Percentiles rank a stretch among this genome's conserved stretches.
These are phyloP conservation scores for Folsomia candida DNA, from an alignment of 2,888 invertebrate species.

Conservation along the genomic window DNA sequence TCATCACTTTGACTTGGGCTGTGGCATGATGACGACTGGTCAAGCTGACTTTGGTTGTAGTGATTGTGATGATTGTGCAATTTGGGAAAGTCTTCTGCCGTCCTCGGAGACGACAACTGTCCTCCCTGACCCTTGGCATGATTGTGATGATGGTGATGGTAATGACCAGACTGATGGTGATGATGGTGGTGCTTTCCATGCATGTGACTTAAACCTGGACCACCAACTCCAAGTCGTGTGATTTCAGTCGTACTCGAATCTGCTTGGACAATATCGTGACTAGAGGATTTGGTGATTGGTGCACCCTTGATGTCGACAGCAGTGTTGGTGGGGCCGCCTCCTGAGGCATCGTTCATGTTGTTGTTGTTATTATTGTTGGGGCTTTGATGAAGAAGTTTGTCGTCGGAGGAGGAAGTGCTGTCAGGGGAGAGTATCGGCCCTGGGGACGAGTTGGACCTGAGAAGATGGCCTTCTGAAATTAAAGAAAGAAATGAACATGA, in stretches of 20 bases:
- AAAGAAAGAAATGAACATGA: not conserved
- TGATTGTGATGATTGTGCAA: slow-evolving; percentile 22
- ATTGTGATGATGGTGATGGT: slow-evolving; percentile 1
- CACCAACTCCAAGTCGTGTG: not conserved
- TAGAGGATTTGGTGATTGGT: not conserved
- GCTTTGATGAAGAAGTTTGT: slow-evolving; percentile 27
- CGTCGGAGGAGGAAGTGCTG: slow-evolving; percentile 46
- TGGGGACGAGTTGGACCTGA: slow-evolving; percentile 24
- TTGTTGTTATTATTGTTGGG: slow-evolving; percentile 15
- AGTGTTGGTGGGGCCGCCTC: not conserved
- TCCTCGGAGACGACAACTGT: not conserved
- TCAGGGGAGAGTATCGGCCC: slow-evolving; percentile 45
- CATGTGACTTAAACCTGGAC: not conserved
- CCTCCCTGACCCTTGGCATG: no score
- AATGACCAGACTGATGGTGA: not conserved
- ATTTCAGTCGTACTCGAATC: slow-evolving; percentile 40
- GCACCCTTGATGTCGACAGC: not conserved
- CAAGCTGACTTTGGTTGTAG: no score
- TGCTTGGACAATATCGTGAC: slow-evolving; percentile 40
- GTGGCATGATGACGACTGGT: not conserved
- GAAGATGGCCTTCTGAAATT: not conserved
- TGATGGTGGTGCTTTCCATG: not conserved
- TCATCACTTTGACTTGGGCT: slow-evolving; percentile 53
- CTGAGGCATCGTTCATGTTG: not conserved
- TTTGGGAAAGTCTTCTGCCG: no score